Evolutionary conservation across 2,888 invertebrate species (phyloP), one percentile per base, ranked within the genome.

Genomic region (Villa cingulata): DNA sequence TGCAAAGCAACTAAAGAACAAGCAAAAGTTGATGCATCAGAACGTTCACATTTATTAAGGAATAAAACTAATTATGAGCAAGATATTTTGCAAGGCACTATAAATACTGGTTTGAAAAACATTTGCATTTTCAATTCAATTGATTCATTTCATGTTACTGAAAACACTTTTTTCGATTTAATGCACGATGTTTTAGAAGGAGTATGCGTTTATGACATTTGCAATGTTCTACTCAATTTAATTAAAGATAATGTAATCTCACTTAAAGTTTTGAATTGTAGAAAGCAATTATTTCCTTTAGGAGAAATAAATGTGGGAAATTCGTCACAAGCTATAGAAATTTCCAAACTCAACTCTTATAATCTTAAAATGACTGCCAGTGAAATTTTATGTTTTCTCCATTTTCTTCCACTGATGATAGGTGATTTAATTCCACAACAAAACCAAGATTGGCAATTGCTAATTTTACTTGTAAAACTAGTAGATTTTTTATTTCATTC

Each of bases 141-240:
- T 16, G 16, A 37, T 2, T n/a, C 18, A 12, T 54, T 52, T 51
- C 49, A 54, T 37, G 53, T 45, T 19, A 47, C 46, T 17, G 43
- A 51, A 16, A 55, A 53, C 20, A 41, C 12, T 12, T 6, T 10
- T 29, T 27, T 27, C n/a, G n/a, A n/a, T n/a, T n/a, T n/a, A n/a
- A n/a, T n/a, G n/a, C n/a, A n/a, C n/a, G 55, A 55, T 41, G 18
- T 52, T 40, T 46, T 49, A 15, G 53, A 52, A 41, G 48, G 51
- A 12, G 48, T 54, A 40, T 53, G 48, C 43, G 20, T 47, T 16
- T 54, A 51, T 39, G 50, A 51, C 37, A 32, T 54, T 16, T 52
- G 50, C 34, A 51, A 52, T 41, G 29, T 51, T 9, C 17, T 54
- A 2, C 9, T 53, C 16, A 39, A 19, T 5, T 51, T 51, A 23